Evolutionary conservation across 2,888 invertebrate genomes (phyloP), one percentile per base, ranked within the genome.

Genomic region (Automeris io): DNA sequence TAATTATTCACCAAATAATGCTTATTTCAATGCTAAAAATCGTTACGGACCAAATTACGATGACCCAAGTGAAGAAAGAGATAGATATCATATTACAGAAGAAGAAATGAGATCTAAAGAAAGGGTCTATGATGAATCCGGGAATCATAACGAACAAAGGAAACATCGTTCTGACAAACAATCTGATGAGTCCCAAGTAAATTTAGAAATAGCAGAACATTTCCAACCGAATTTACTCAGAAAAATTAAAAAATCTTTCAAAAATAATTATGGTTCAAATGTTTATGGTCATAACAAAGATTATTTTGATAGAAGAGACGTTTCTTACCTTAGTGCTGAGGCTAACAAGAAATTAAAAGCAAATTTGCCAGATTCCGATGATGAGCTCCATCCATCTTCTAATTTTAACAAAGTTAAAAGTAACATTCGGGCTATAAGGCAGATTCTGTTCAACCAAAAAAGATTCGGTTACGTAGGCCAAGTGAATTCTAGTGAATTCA

Each of bases 21-120:
- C 72, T 1, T 63, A 68, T 41, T 77, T 58, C 22, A 70, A 70
- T 35, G 55, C 76, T 3, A 38, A 56, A 7, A 77, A 78, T 40
- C 57, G 58, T 13, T 57, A 58, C 6, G 73, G 68, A 9, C 69
- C 69, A 0, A 66, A 70, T 22, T 34, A 41, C 8, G 40, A 37
- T 2, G 51, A 57, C 4, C 3, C 9, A 4, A n/a, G 23, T 0
- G 18, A 18, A 32, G 22, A 34, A 18, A 18, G 18, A 11, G 29
- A 29, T 12, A 39, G 16, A 13, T 22, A 35, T 6, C 21, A 47
- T 25, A 13, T 5, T 21, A 23, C 34, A 5, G 18, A 40, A 6
- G 35, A 39, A 11, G 24, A 40, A 16, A 4, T 32, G 3, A 33
- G 33, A 34, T 26, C 21, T 18, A 6, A 24, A 5, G 33, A n/a